Conservation (phyloP, 2,888 invertebrate species). For the Leptarthrus brevirostris region DNA sequence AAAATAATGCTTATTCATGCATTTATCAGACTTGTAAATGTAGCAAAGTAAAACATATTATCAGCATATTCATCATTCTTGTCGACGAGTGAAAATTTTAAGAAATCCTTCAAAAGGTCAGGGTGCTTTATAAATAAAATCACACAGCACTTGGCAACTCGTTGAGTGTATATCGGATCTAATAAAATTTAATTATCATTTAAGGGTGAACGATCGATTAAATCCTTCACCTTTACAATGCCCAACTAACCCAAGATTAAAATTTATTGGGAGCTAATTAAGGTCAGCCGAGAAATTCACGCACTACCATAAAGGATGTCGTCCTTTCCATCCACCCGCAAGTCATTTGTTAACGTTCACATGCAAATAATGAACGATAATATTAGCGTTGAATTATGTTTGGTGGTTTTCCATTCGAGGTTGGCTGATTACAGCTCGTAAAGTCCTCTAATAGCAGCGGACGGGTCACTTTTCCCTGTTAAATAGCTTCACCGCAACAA, state of each 20-base stretch:
- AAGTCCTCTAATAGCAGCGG: neutral
- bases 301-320: neutral
- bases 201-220: neutral
- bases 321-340: neutral
- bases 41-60: no score
- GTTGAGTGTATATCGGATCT: no score
- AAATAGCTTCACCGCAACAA: neutral
- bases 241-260: neutral
- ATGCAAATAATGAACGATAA: constrained; percentile 8
- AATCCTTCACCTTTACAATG: neutral
- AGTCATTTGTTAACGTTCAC: neutral
- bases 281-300: constrained; percentile 19
- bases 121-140: no score
- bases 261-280: constrained; percentile 20
- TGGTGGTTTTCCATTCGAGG: constrained; percentile 17
- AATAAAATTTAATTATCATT: neutral
- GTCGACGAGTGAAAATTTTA: no score
- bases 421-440: constrained; percentile 8
- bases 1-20: no score
- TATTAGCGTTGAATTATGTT: constrained; percentile 22
- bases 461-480: neutral
- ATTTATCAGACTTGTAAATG: no score
- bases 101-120: no score
- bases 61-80: no score
- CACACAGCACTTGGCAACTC: no score